phyloP scores from a whole-genome alignment of 2,888 invertebrate species.

The Sceliomorpha sp. region DNA sequence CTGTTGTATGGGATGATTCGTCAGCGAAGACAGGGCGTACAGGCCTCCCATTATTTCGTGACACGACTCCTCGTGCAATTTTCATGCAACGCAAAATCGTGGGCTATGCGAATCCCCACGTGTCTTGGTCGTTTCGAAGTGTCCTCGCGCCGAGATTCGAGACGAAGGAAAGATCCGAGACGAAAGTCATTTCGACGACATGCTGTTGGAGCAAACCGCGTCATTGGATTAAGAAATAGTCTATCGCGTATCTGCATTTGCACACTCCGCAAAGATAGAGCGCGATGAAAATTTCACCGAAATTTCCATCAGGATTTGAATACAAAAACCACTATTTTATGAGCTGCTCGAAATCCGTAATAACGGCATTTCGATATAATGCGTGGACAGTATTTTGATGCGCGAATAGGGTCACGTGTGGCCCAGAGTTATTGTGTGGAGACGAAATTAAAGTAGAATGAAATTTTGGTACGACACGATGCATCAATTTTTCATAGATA shows the following conservation, averaged over 20 bases:
- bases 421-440: no score
- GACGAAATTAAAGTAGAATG: conserved; percentile 17
- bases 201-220: background rate
- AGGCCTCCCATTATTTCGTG: conserved; percentile 18
- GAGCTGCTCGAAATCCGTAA: no score
- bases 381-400: no score
- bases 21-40: conserved; percentile 20
- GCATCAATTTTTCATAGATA: conserved; percentile 17
- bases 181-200: no score
- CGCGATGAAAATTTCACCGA: background rate
- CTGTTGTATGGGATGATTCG: conserved; percentile 29
- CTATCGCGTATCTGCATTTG: background rate
- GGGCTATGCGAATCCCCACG: conserved; percentile 22
- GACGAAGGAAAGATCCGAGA: background rate
- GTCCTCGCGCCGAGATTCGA: background rate
- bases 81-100: conserved; percentile 22
- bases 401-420: background rate
- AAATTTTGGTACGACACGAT: conserved; percentile 14
- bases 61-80: conserved; percentile 6
- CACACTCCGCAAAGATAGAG: background rate
- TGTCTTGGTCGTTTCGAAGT: background rate
- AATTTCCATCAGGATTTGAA: background rate
- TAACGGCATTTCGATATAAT: background rate
- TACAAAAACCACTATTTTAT: background rate
- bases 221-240: background rate